These are phyloP conservation scores for Thysanoteuthis rhombus DNA, from an alignment of 2,888 invertebrate genomes.

Conservation along the genomic window DNA sequence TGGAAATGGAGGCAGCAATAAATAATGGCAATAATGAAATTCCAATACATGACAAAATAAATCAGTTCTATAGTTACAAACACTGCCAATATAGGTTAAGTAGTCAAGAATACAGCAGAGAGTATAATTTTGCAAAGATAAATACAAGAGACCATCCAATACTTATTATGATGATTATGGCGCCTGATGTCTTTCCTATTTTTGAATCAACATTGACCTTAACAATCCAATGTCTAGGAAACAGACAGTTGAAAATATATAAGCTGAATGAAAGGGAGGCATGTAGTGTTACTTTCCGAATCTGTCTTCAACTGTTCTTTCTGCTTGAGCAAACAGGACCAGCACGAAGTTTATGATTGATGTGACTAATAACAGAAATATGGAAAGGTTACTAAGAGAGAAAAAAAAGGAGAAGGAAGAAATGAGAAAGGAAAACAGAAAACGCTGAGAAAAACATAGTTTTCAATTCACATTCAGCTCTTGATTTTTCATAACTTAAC, in stretches of 20 bases:
- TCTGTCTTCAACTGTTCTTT: not conserved
- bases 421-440: not conserved
- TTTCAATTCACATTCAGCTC: not conserved
- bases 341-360: not conserved
- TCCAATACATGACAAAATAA: slow-evolving; percentile 12
- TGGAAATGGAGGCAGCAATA: not conserved
- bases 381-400: not conserved
- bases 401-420: not conserved
- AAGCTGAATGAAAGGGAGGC: not conserved
- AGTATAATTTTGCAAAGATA: not conserved
- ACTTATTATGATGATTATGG: not conserved
- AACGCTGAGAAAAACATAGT: not conserved
- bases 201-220: not conserved
- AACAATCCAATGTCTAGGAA: not conserved
- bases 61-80: not conserved
- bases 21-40: not conserved
- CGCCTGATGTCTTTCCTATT: not conserved
- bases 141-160: not conserved
- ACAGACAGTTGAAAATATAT: not conserved
- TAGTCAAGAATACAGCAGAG: not conserved
- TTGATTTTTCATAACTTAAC: not conserved
- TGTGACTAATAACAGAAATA: not conserved
- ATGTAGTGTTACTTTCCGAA: not conserved
- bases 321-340: not conserved
- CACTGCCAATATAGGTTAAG: not conserved